phyloP scores from a whole-genome alignment of 2,888 invertebrate species.

The Melieria picta region DNA sequence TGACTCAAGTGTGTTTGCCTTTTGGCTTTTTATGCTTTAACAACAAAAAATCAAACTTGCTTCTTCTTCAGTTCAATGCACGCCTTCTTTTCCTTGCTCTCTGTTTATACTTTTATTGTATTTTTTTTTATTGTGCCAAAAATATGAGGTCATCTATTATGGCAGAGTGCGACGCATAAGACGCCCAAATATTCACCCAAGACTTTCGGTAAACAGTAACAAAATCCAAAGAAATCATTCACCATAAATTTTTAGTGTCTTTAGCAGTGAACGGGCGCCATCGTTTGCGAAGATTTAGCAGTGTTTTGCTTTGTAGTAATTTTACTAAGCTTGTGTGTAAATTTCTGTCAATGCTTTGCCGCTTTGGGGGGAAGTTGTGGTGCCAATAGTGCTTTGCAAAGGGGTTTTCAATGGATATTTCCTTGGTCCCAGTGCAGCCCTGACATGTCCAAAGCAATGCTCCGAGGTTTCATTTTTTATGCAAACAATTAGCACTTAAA shows the following conservation, averaged over 20 bases:
- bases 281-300: too few relatives aligned
- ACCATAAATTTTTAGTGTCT: constrained; percentile 27
- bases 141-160: constrained; percentile 65
- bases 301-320: too few relatives aligned
- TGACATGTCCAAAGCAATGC: too few relatives aligned
- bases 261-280: neutral
- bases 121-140: constrained; percentile 33
- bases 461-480: too few relatives aligned
- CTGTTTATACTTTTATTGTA: neutral
- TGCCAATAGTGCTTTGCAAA: too few relatives aligned
- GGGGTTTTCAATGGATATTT: too few relatives aligned
- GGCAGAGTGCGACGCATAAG: constrained; percentile 33
- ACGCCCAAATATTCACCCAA: constrained; percentile 49
- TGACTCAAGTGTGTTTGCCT: constrained; percentile 66
- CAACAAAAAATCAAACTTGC: constrained; percentile 64
- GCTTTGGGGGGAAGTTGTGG: too few relatives aligned
- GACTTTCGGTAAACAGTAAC: constrained; percentile 54
- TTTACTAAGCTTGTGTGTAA: too few relatives aligned
- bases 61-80: constrained; percentile 34
- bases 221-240: constrained; percentile 16
- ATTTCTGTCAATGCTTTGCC: too few relatives aligned
- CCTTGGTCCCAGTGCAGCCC: too few relatives aligned
- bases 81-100: neutral
- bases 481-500: too few relatives aligned
- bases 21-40: constrained; percentile 64